These are phyloP conservation scores for Dendrolimus houi DNA, from an alignment of 2,888 invertebrate species.

Conservation along the genomic window DNA sequence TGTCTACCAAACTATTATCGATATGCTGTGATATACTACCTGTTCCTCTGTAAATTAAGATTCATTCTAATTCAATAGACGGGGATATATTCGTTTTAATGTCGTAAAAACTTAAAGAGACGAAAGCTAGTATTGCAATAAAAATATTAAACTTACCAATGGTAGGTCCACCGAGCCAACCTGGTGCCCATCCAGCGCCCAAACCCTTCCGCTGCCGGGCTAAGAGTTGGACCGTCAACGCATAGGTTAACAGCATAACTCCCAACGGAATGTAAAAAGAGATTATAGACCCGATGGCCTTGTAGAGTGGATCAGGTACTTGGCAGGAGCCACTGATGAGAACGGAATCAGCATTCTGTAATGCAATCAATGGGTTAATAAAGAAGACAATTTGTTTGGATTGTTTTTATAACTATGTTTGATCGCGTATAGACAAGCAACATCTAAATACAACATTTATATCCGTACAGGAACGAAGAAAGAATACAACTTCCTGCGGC, in stretches of 20 bases:
- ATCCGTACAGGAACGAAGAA: too few species aligned
- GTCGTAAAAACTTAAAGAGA: too few species aligned
- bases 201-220: constrained; percentile 87
- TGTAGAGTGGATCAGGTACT: constrained; percentile 92
- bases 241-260: constrained; percentile 97
- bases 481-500: too few species aligned
- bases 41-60: too few species aligned
- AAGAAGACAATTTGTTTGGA: too few species aligned
- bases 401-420: too few species aligned
- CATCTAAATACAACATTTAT: too few species aligned
- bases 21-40: too few species aligned
- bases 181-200: constrained; percentile 83
- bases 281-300: constrained; percentile 94
- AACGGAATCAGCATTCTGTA: constrained; percentile 88
- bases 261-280: constrained; percentile 97
- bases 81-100: too few species aligned
- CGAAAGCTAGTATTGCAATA: background rate
- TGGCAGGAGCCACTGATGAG: constrained; percentile 90
- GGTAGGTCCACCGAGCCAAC: constrained; percentile 81
- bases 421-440: too few species aligned
- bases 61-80: too few species aligned
- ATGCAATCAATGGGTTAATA: constrained; percentile 17
- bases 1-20: too few species aligned
- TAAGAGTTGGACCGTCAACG: constrained; percentile 91
- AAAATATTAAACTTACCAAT: constrained; percentile 55